Conservation (phyloP, 2,113 vertebrate species). For the Peromyscus maniculatus region DNA sequence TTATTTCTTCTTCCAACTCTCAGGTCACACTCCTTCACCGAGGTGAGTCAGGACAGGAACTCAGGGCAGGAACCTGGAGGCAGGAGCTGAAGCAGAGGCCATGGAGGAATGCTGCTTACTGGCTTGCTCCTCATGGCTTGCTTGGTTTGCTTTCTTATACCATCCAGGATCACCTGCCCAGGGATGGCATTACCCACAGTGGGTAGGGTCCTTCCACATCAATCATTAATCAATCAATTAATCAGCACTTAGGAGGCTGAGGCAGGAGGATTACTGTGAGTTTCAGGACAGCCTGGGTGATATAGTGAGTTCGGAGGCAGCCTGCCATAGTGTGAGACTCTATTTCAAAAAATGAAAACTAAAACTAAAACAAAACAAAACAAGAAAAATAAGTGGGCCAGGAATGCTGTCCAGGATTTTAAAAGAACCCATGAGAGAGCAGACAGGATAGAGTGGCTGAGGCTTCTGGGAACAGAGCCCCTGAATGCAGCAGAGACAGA, state of each 20-base stretch:
- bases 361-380: neutral
- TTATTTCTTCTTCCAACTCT: neutral
- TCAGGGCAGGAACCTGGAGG: neutral
- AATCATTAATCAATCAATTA: neutral
- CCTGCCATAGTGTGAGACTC: neutral
- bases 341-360: neutral
- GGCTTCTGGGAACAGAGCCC: neutral
- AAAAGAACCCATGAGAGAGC: neutral
- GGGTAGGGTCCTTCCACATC: neutral
- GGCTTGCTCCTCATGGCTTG: neutral
- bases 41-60: neutral
- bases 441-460: conserved; percentile 13
- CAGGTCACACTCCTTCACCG: neutral
- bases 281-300: neutral
- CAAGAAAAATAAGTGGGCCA: conserved; percentile 21
- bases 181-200: neutral
- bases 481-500: conserved; percentile 49
- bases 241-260: neutral
- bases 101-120: neutral
- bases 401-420: conserved; percentile 45
- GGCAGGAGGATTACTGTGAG: neutral
- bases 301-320: neutral
- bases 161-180: neutral
- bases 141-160: neutral
- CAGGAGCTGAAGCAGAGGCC: neutral